Evolutionary conservation across 2,797 vertebrate genomes (phyloP).

Genomic region (Echiichthys vipera): DNA sequence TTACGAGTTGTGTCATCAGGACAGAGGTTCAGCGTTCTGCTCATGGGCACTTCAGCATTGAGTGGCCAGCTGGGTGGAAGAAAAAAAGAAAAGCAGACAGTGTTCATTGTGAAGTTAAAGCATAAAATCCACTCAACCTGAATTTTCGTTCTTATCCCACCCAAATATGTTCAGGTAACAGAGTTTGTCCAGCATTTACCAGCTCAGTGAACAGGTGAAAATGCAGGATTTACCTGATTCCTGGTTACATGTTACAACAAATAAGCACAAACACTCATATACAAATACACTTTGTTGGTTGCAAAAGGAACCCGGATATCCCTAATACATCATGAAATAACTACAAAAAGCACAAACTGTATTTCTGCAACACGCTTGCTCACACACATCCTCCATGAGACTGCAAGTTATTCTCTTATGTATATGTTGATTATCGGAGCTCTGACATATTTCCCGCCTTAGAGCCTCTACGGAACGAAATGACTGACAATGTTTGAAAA

Average conservation of each 20-base stretch:
- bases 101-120: not conserved
- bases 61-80: not conserved
- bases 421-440: conserved; percentile 38
- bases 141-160: not conserved
- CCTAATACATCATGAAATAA: not conserved
- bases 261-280: not conserved
- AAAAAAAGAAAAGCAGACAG: too few species aligned
- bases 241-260: not conserved
- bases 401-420: conserved; percentile 21
- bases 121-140: not conserved
- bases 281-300: not conserved
- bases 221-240: not conserved
- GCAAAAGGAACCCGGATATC: not conserved
- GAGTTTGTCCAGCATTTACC: conserved; percentile 5
- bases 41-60: conserved; percentile 1
- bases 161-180: not conserved
- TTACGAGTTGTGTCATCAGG: conserved; percentile 4
- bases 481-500: conserved; percentile 76
- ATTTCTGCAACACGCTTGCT: not conserved
- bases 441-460: conserved; percentile 40
- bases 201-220: conserved; percentile 11
- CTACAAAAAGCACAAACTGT: not conserved
- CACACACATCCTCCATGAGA: not conserved
- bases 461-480: conserved; percentile 52
- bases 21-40: not conserved